phyloP scores from a whole-genome alignment of 2,113 vertebrate species.

The Toxotes chatareus region DNA sequence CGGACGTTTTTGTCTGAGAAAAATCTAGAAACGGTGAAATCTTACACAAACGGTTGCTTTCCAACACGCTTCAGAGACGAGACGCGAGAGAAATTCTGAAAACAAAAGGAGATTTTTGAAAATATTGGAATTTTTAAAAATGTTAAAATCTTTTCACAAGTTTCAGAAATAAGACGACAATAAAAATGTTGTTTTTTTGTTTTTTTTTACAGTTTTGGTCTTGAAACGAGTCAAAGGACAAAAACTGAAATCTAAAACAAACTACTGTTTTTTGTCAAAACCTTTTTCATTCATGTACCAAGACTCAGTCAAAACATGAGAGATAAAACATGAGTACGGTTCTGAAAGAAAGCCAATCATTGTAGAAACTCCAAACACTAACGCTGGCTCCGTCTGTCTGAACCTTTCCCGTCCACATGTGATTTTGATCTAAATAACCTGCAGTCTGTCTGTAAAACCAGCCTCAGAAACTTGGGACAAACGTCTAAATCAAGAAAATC shows the following conservation, averaged over 20 bases:
- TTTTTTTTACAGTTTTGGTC: not conserved
- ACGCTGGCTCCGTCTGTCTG: too few species aligned
- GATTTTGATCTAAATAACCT: not conserved
- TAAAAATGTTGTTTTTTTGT: not conserved
- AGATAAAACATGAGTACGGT: not conserved
- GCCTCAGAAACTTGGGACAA: not conserved
- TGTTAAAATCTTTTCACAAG: too few species aligned
- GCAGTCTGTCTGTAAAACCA: not conserved
- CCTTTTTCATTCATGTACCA: not conserved
- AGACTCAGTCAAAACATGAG: too few species aligned
- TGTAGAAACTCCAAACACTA: too few species aligned
- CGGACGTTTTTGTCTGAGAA: not conserved
- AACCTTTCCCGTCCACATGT: not conserved
- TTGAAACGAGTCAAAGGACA: not conserved
- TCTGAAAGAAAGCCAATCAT: not conserved
- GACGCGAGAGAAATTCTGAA: not conserved
- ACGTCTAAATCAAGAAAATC: conserved; percentile 8
- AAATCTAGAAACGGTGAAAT: not conserved
- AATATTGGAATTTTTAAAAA: too few species aligned
- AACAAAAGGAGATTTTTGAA: not conserved
- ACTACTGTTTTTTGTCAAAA: not conserved
- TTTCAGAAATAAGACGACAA: too few species aligned
- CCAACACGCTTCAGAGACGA: not conserved
- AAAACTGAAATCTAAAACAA: not conserved
- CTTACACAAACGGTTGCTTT: not conserved